phyloP scores from a whole-genome alignment of 2,888 invertebrate genomes.

The Hemicrepidius hirtus region DNA sequence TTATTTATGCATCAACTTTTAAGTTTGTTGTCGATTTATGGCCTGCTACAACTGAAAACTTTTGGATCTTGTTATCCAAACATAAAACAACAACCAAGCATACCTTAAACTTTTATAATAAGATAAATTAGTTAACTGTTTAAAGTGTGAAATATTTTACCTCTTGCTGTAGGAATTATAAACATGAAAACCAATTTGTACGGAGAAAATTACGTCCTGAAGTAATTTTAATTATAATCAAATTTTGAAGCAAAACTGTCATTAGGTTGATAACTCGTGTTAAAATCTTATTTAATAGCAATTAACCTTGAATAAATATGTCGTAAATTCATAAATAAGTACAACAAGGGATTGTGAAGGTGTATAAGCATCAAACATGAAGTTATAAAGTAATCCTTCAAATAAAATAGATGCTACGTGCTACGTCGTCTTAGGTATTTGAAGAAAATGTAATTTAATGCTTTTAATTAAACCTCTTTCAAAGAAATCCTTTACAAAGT shows the following conservation, averaged over 20 bases:
- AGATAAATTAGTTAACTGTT: not conserved
- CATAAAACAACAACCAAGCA: not conserved
- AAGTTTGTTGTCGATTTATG: conserved; percentile 20
- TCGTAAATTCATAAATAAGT: not conserved
- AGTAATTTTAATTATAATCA: not conserved
- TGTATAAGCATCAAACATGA: not conserved
- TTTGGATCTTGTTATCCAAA: not conserved
- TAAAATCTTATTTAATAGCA: conserved; percentile 4
- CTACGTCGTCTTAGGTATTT: too few species aligned
- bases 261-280: not conserved
- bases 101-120: not conserved
- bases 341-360: not conserved
- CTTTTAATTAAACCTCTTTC: too few species aligned
- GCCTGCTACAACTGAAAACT: not conserved
- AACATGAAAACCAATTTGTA: not conserved
- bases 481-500: too few species aligned
- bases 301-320: not conserved
- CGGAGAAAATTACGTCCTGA: not conserved
- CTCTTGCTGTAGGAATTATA: not conserved
- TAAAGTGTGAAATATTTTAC: not conserved
- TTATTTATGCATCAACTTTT: conserved; percentile 11
- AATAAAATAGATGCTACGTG: too few species aligned
- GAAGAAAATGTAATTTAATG: too few species aligned
- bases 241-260: not conserved
- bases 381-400: too few species aligned